Base-by-base conservation (phyloP, 2,113 vertebrate species). In the Ammodytes dubius region DNA sequence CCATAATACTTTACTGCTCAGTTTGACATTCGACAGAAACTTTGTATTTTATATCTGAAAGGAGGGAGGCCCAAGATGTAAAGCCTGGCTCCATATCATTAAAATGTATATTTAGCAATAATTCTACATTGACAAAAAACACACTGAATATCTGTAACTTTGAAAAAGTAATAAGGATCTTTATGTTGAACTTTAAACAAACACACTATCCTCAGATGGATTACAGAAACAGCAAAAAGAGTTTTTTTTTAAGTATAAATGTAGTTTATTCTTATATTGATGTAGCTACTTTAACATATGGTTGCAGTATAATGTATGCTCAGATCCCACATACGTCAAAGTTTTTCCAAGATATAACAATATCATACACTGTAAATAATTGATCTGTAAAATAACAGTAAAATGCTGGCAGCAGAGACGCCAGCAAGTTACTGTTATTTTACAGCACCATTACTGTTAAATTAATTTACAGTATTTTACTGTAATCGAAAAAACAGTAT, bases 21-120 rank as follows among this genome's bases (percentile, higher is more conserved):
- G n/a, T 60, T 11, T 43, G 17, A 12, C 7, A 4, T 76, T 35
- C 50, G 40, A 70, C 49, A 74, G 57, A 54, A 74, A 35, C 1
- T 52, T 35, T 40, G 58, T 35, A 56, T 17, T 61, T 19, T 7
- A n/a, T 59, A 11, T 84, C 5, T 58, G 14, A 71, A 15, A 64
- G 19, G 13, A 72, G 6, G 40, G 27, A 40, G 5, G 8, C 0
- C 5, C 0, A 1, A 43, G 35, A 17, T 17, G 2, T 52, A 53
- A 54, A 70, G 71, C 46, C 35, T 5, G 6, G 46, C 27, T 27
- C 27, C 27, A 27, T 27, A 27, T 27, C 27, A 1, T 27, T 27
- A 27, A 27, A 27, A 15, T 37, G 17, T 37, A 5, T 37, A n/a
- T 13, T 54, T 15, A 47, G 6, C 17, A 4, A 15, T 11, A 50